phyloP scores from a whole-genome alignment of 2,797 vertebrate species.

The Hozukius guyotensis region DNA sequence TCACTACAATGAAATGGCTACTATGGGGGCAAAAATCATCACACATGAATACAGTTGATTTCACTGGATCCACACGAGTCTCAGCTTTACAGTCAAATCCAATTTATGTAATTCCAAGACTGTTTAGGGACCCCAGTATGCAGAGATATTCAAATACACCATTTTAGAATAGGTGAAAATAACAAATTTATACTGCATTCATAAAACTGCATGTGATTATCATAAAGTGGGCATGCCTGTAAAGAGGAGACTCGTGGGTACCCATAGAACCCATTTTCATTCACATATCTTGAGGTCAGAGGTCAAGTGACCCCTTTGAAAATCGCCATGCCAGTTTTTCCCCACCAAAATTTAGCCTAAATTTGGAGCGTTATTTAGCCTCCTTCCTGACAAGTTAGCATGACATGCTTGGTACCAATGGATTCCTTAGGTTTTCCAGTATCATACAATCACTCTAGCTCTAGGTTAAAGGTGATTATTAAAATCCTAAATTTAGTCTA shows the following conservation, averaged over 20 bases:
- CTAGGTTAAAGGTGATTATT: not conserved
- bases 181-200: not conserved
- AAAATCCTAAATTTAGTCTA: not conserved
- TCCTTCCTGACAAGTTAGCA: no score
- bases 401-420: not conserved
- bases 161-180: not conserved
- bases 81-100: no score
- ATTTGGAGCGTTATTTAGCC: not conserved
- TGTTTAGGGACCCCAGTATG: no score
- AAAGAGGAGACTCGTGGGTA: not conserved
- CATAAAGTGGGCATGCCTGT: not conserved
- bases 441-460: not conserved
- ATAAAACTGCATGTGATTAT: not conserved
- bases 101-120: no score
- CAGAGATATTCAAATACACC: no score
- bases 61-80: no score
- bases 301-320: not conserved
- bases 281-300: not conserved
- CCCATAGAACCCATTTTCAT: not conserved
- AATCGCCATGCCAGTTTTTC: not conserved
- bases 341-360: not conserved
- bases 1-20: no score
- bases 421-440: not conserved
- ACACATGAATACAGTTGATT: no score
- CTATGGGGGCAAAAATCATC: no score